Conservation (phyloP, 2,888 invertebrate genomes). For the Lordiphosa fenestrarum region DNA sequence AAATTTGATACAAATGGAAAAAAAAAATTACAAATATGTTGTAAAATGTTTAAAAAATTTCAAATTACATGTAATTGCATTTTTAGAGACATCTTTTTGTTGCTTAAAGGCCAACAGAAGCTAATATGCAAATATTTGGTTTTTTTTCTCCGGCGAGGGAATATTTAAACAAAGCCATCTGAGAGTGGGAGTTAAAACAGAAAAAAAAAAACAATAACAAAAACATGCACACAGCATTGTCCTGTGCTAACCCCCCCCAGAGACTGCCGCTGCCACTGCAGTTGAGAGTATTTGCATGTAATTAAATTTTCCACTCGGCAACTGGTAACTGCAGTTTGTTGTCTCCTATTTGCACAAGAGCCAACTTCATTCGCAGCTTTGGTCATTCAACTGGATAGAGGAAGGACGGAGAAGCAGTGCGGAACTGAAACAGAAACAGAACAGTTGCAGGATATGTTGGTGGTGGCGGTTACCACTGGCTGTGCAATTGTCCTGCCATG, state of each 20-base stretch:
- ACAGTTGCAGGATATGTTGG: constrained; percentile 14
- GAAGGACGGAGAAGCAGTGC: constrained; percentile 11
- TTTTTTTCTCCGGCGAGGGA: constrained; percentile 36
- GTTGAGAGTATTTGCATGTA: constrained; percentile 76
- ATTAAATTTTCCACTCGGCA: constrained; percentile 74
- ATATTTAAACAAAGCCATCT: constrained; percentile 27
- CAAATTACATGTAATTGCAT: not conserved
- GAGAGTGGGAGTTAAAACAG: constrained; percentile 15
- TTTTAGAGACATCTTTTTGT: constrained; percentile 2
- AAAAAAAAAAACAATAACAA: constrained; percentile 6
- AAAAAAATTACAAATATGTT: not conserved
- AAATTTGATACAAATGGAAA: constrained; percentile 1
- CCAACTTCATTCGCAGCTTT: constrained; percentile 23
- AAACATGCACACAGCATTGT: not conserved
- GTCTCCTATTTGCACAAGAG: constrained; percentile 52
- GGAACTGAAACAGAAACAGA: constrained; percentile 20
- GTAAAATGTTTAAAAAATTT: constrained; percentile 1
- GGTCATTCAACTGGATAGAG: constrained; percentile 42
- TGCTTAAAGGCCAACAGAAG: constrained; percentile 8
- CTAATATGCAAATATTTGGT: constrained; percentile 44
- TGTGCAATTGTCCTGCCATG: constrained; percentile 25
- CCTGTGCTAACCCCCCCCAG: constrained; percentile 10
- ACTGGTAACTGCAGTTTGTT: constrained; percentile 55
- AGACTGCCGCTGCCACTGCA: constrained; percentile 15
- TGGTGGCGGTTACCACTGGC: not conserved